phyloP scores from a whole-genome alignment of 2,797 vertebrate genomes.

The Acestrorhynchus altus region DNA sequence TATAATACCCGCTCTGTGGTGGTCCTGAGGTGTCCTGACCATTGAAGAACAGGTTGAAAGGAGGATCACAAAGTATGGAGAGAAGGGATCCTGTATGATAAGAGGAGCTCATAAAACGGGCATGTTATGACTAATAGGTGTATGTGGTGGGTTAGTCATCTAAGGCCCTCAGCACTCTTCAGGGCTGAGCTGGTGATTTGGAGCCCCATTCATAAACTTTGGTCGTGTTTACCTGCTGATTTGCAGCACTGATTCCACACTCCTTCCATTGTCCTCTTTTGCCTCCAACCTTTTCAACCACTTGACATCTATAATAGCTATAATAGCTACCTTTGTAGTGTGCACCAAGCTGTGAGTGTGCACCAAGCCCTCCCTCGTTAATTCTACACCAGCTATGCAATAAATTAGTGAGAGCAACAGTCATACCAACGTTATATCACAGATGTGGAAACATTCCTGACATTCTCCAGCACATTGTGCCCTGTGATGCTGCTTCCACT shows the following conservation, averaged over 20 bases:
- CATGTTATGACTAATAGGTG: too few species aligned
- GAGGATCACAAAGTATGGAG: too few species aligned
- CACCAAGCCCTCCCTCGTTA: not conserved
- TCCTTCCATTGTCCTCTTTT: constrained; percentile 32
- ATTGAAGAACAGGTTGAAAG: too few species aligned
- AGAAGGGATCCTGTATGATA: too few species aligned
- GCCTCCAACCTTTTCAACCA: not conserved
- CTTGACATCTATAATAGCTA: not conserved
- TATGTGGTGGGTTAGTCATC: not conserved
- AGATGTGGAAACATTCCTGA: constrained; percentile 34
- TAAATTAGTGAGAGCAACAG: not conserved
- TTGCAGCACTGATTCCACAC: not conserved
- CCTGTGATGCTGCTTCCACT: constrained; percentile 10
- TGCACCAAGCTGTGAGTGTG: too few species aligned
- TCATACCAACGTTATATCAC: constrained; percentile 6
- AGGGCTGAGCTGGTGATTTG: constrained; percentile 19
- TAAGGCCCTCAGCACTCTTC: not conserved
- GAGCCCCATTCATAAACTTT: not conserved
- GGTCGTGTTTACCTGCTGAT: not conserved
- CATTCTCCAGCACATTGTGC: not conserved
- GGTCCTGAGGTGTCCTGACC: too few species aligned
- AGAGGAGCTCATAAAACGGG: not conserved
- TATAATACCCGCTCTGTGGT: too few species aligned
- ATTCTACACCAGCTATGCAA: not conserved
- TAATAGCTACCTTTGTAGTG: not conserved